Percentiles rank a stretch among this genome's conserved stretches.
These are phyloP conservation scores for Hoplodrina blanda DNA, from an alignment of 2,888 invertebrate species.

Conservation along the genomic window DNA sequence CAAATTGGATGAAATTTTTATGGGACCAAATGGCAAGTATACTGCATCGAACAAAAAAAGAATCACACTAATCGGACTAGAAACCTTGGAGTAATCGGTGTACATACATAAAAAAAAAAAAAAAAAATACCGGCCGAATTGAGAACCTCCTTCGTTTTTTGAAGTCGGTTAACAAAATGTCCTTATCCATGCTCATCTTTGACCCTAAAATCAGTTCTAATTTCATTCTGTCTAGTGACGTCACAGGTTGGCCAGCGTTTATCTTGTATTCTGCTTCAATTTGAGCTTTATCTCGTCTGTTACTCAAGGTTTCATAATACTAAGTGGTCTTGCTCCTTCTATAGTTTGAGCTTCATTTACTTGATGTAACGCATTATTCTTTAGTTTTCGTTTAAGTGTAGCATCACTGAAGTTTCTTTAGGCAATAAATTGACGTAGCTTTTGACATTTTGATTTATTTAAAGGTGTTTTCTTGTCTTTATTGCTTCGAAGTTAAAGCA, in stretches of 20 bases:
- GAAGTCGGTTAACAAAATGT: too few species aligned
- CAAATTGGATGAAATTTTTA: too few species aligned
- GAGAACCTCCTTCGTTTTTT: too few species aligned
- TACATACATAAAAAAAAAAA: too few species aligned
- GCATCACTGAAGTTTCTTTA: neutral
- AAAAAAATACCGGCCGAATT: too few species aligned
- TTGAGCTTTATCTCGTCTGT: conserved; percentile 40
- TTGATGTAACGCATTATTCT: conserved; percentile 37
- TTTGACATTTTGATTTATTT: too few species aligned
- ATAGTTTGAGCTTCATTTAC: conserved; percentile 27
- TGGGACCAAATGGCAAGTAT: too few species aligned
- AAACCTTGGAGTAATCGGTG: too few species aligned
- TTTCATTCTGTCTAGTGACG: conserved; percentile 30
- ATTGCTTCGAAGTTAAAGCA: too few species aligned
- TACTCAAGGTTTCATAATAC: conserved; percentile 49
- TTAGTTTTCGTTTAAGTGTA: conserved; percentile 15
- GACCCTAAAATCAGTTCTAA: conserved; percentile 35
- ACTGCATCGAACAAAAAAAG: too few species aligned
- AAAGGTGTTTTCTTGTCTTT: too few species aligned
- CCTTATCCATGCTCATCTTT: neutral
- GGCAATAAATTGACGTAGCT: neutral
- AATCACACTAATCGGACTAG: too few species aligned
- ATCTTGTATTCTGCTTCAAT: conserved; percentile 32
- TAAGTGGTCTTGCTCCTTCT: conserved; percentile 47
- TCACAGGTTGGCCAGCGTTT: conserved; percentile 25